phyloP scores from a whole-genome alignment of 2,888 invertebrate species.

The Plagodis pulveraria region DNA sequence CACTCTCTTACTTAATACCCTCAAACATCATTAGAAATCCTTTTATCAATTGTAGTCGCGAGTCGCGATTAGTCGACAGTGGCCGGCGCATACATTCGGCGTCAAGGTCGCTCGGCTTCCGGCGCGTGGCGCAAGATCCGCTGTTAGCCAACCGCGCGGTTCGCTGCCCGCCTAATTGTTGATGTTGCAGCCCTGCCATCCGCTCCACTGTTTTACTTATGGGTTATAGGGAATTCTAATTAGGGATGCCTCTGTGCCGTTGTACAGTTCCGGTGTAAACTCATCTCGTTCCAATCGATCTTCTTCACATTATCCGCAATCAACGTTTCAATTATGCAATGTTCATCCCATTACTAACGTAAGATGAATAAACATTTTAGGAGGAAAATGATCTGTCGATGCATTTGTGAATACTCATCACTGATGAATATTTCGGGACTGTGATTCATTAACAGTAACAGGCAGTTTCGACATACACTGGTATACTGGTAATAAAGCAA shows the following conservation, averaged over 20 bases:
- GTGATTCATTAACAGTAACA: too few species aligned
- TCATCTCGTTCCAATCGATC: slow-evolving; percentile 17
- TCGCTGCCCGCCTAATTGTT: slow-evolving; percentile 67
- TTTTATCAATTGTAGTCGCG: slow-evolving; percentile 47
- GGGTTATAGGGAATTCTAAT: slow-evolving; percentile 47
- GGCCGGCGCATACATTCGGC: slow-evolving; percentile 52
- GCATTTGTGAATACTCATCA: too few species aligned
- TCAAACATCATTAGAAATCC: slow-evolving; percentile 48
- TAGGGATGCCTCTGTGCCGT: slow-evolving; percentile 42
- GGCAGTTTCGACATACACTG: too few species aligned
- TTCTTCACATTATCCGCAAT: neutral
- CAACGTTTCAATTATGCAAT: slow-evolving; percentile 1
- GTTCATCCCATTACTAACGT: too few species aligned
- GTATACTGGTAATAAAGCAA: too few species aligned
- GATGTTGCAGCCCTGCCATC: slow-evolving; percentile 59
- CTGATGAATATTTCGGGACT: too few species aligned
- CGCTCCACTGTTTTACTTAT: slow-evolving; percentile 50
- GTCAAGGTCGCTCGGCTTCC: slow-evolving; percentile 74
- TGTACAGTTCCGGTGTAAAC: slow-evolving; percentile 18
- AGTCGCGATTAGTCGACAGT: slow-evolving; percentile 41
- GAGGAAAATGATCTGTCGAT: too few species aligned
- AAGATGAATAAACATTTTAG: too few species aligned
- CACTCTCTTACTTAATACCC: slow-evolving; percentile 5
- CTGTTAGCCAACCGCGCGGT: slow-evolving; percentile 66
- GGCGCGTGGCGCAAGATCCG: slow-evolving; percentile 77